These are phyloP conservation scores for Lutjanus erythropterus DNA, from an alignment of 2,113 vertebrate genomes.

Conservation along the genomic window DNA sequence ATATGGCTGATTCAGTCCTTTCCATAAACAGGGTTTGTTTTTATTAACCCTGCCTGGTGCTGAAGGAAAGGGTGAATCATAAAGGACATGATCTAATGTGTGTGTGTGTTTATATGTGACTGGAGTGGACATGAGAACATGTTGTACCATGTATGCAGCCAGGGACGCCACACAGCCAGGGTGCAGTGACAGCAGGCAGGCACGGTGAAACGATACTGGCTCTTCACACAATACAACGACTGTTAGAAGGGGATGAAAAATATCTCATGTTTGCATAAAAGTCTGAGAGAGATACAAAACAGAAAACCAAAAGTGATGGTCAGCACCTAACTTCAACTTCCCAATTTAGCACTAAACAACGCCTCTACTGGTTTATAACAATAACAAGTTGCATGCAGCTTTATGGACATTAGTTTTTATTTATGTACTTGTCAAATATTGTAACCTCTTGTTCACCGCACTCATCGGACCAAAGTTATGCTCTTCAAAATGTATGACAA, in stretches of 20 bases:
- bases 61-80: slow-evolving; percentile 79
- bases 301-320: not conserved
- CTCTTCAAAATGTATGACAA: too few relatives aligned
- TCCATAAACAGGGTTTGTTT: slow-evolving; percentile 71
- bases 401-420: not conserved
- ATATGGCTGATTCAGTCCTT: slow-evolving; percentile 49
- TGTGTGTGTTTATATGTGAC: slow-evolving; percentile 42
- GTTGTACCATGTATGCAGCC: slow-evolving; percentile 50
- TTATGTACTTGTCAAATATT: not conserved
- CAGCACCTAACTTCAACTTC: not conserved
- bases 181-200: slow-evolving; percentile 26
- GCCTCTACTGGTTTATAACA: not conserved
- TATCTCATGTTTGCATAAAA: not conserved
- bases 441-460: too few relatives aligned
- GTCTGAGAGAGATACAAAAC: not conserved
- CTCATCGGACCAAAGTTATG: too few relatives aligned
- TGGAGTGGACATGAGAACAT: slow-evolving; percentile 40
- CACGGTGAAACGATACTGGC: slow-evolving; percentile 44
- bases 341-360: not conserved
- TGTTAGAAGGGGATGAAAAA: slow-evolving; percentile 25
- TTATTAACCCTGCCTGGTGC: slow-evolving; percentile 49
- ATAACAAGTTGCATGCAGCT: not conserved
- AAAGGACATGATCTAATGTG: slow-evolving; percentile 59
- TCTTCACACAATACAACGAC: slow-evolving; percentile 42
- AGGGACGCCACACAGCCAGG: slow-evolving; percentile 22